Base-by-base conservation (phyloP, 2,888 invertebrate species). In the Patella caerulea region DNA sequence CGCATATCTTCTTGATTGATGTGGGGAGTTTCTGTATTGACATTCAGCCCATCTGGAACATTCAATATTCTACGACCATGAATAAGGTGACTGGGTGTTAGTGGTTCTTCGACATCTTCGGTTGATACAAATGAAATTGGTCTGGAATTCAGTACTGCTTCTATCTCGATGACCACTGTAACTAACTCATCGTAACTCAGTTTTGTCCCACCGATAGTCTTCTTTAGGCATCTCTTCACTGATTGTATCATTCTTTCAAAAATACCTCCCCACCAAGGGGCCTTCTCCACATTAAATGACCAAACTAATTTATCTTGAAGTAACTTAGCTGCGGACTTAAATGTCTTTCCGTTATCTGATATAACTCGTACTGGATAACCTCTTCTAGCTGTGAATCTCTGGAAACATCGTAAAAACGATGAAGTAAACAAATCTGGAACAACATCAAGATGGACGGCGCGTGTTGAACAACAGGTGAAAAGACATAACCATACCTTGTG, bases 81-180 rank as follows among this genome's bases (percentile, higher is more conserved):
- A 19, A 65, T 19, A 19, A 65, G 65, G 12, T 65, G 65, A 9
- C n/a, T 19, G n/a, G 65, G 65, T n/a, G 65, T 65, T 7, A 65
- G 5, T 65, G 65, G 65, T 19, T 65, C 65, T 4, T 65, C 65
- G 7, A 65, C 17, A 65, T 65, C 65, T 65, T 65, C 65, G n/a
- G 65, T 65, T 19, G 65, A 17, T n/a, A 65, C 65, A 65, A 19
- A 65, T 15, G 65, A 19, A 19, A 65, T 65, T 65, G 65, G 65
- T 65, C 65, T 65, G 19, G 65, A 65, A 12, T 65, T 65, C 19
- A 65, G 12, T 65, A 65, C 65, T 19, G 65, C 65, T 65, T 65
- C 65, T 65, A 65, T 19, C 19, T 65, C 65, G n/a, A 19, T 65
- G 0, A 19, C 19, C n/a, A 65, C 65, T n/a, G 12, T 65, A 19